Conservation (phyloP, 2,113 vertebrate species). For the Apteryx mantelli region DNA sequence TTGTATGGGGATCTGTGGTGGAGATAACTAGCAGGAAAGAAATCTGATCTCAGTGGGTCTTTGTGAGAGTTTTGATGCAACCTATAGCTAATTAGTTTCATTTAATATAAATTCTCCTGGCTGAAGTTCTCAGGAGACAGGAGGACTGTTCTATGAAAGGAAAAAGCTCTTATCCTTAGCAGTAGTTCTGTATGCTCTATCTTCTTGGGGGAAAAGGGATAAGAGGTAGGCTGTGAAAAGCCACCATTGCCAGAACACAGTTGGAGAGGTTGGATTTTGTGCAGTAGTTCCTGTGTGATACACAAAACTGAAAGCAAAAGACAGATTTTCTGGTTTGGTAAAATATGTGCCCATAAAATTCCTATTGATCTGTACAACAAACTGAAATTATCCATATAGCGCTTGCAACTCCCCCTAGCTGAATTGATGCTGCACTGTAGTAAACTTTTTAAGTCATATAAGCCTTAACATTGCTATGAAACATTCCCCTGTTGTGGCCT, state of each 20-base stretch:
- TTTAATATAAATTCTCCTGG: conserved; percentile 68
- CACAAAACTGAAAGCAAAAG: background rate
- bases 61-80: conserved; percentile 70
- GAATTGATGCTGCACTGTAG: background rate
- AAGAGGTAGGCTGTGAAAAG: conserved; percentile 2
- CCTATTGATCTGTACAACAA: background rate
- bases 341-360: background rate
- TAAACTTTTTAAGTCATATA: background rate
- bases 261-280: background rate
- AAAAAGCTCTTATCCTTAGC: conserved; percentile 51
- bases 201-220: conserved; percentile 49
- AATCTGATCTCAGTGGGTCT: conserved; percentile 64
- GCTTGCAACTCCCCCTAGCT: background rate
- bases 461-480: rapidly evolving
- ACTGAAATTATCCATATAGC: background rate
- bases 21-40: conserved; percentile 67
- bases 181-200: background rate
- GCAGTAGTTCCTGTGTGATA: background rate
- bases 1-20: conserved; percentile 37
- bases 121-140: conserved; percentile 52
- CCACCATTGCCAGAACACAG: background rate
- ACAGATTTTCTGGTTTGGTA: background rate
- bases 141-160: conserved; percentile 48
- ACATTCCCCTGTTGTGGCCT: background rate
- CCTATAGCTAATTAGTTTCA: conserved; percentile 74